Evolutionary conservation across 2,113 vertebrate genomes (phyloP), one percentile per base, ranked within the genome.

Genomic region (Glaucomys volans): DNA sequence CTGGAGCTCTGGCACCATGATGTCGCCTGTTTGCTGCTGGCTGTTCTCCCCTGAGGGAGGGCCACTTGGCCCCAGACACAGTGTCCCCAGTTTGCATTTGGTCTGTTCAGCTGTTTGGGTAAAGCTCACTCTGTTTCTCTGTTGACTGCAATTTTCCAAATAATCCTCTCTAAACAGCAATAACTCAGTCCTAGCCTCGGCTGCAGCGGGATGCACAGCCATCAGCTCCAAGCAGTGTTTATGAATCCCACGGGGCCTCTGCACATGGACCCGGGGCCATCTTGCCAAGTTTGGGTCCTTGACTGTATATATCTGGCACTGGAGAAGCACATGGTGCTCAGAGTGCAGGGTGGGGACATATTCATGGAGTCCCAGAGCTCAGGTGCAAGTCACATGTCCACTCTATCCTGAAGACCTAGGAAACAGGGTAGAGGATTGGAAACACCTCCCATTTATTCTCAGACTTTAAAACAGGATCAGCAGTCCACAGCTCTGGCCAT

Each of bases 271-370:
- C 50, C 2, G 4, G 54, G 42, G 72, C 57, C 66, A 7, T 4
- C 35, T 5, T 1, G 5, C 52, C 40, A 9, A 28, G 22, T 32
- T 16, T 11, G 47, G 18, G 2, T 17, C 71, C 74, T 32, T 32
- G 22, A 4, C 8, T 42, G 1, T 1, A 0, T 10, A 12, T 0
- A 18, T 32, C 42, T 0, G 7, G 76, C 16, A 0, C 2, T 9
- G 28, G 5, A 40, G 20, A 80, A 17, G 37, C 4, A 18, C 18
- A 5, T 3, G 7, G 40, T 0, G 18, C 20, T 30, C 42, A 4
- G 66, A 37, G 4, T 18, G 66, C 47, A 7, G 4, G 57, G 16
- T 1, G 12, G 14, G 10, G 32, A 35, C 0, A 22, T 8, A 13
- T 4, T 18, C 28, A 8, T 14, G 7, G 40, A n/a, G 18, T 47